Base-by-base conservation (phyloP, 2,113 vertebrate genomes). In the Cyprinus carpio region DNA sequence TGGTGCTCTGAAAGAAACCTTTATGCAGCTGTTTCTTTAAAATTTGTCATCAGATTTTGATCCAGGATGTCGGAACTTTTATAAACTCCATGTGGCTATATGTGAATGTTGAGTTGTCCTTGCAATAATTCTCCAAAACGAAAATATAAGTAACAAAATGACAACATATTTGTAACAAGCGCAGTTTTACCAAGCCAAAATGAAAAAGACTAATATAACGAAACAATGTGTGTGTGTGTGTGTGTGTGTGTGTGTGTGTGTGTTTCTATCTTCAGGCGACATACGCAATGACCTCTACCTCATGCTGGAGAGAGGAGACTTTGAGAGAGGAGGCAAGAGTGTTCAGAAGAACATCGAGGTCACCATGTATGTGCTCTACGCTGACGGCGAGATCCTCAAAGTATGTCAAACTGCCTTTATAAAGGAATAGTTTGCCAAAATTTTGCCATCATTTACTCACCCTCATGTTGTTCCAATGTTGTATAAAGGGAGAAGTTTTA, bases 341-440 rank as follows among this genome's bases (percentile, higher is more conserved):
- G 98, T 99, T 15, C 98, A 99, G 94, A 99, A 99, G 93, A 99
- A 99, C 92, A 97, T 99, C 0, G 98, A 99, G 84, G 95, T 99
- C 87, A 97, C 96, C 29, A 95, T 99, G 89, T 97, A 96, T 0
- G 96, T 99, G 83, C 95, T 99, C 27, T 97, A 98, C 1, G 97
- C 97, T 0, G 98, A 99, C 0, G 98, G 98, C 86, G 98, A 99
- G 74, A 95, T 97, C 84, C 93, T 99, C 62, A 98, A 99, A 95
- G 98, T 99, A 92, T 81, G 51, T 84, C 2, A 40, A 34, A 37
- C 34, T 20, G 25, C 13, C 6, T 27, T 20, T 8, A 9, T 46
- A 27, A 25, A 75, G 12, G 0, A 46, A 49, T 1, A 25, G n/a
- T 27, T 46, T 25, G 4, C 4, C 23, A 11, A 71, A 25, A 25